A percentile compares a stretch with the other conserved stretches of the same genome.
These are phyloP conservation scores for Cynoglossus semilaevis DNA, from an alignment of 2,113 vertebrate species.

Conservation along the genomic window DNA sequence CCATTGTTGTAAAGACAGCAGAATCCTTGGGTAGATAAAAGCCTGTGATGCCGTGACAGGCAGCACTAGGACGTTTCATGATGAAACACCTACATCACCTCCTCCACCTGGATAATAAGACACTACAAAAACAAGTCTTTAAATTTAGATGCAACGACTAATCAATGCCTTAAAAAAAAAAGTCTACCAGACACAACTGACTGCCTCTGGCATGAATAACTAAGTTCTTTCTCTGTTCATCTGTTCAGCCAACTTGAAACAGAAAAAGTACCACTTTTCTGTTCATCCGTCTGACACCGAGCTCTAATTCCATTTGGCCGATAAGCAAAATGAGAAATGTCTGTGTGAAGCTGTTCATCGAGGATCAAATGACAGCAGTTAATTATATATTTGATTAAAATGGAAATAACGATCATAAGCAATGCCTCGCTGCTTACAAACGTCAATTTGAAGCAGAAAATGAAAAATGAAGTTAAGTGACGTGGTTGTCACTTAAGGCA, in stretches of 20 bases:
- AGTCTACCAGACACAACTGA: conserved; percentile 3
- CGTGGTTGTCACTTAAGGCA: too few species aligned
- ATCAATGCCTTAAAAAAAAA: conserved; percentile 35
- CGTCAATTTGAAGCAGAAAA: too few species aligned
- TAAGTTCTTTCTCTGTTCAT: conserved; percentile 10
- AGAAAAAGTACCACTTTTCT: not conserved
- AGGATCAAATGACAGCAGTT: not conserved
- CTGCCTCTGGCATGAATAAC: conserved; percentile 27
- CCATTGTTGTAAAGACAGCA: conserved; percentile 22
- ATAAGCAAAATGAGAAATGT: not conserved
- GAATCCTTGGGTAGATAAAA: conserved; percentile 33
- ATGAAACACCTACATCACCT: conserved; percentile 32
- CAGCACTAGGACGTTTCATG: conserved; percentile 17
- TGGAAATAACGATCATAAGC: too few species aligned
- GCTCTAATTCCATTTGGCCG: not conserved
- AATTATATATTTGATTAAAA: not conserved
- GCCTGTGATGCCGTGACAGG: conserved; percentile 24
- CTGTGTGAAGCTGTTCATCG: not conserved
- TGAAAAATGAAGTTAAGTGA: too few species aligned
- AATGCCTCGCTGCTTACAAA: too few species aligned
- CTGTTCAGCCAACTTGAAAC: conserved; percentile 1
- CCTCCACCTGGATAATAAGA: conserved; percentile 29
- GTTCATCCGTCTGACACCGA: not conserved
- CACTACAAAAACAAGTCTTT: not conserved
- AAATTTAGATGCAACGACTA: conserved; percentile 23